Evolutionary conservation across 2,797 vertebrate genomes (phyloP).

Genomic region (Eupleurogrammus muticus): DNA sequence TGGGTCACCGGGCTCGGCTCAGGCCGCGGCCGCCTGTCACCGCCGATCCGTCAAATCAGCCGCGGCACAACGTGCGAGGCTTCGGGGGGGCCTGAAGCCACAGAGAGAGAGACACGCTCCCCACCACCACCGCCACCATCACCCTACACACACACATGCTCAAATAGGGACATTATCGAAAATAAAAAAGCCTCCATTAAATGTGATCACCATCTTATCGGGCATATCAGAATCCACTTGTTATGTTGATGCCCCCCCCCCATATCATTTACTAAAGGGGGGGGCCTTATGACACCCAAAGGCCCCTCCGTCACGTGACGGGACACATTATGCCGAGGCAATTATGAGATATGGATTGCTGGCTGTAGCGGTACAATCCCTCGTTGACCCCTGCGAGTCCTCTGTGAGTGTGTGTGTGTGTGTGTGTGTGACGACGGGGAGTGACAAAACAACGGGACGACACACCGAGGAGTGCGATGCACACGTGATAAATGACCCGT

Average conservation of each 20-base stretch:
- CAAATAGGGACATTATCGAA: background rate
- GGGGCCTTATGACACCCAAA: slow-evolving; percentile 47
- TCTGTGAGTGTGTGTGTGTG: slow-evolving; percentile 10
- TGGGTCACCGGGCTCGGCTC: slow-evolving; percentile 62
- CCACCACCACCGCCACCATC: too few relatives aligned
- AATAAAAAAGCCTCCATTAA: background rate
- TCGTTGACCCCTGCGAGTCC: slow-evolving; percentile 47
- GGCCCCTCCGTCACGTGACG: slow-evolving; percentile 46
- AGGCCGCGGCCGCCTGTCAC: slow-evolving; percentile 55
- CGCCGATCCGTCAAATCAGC: slow-evolving; percentile 65
- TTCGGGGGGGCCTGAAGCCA: slow-evolving; percentile 16
- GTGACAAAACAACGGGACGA: slow-evolving; percentile 29
- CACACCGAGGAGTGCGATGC: slow-evolving; percentile 21
- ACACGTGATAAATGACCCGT: slow-evolving; percentile 49
- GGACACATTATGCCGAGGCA: slow-evolving; percentile 37
- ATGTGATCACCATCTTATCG: slow-evolving; percentile 39
- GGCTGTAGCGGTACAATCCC: slow-evolving; percentile 44
- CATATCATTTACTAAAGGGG: slow-evolving; percentile 32
- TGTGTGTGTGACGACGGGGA: slow-evolving; percentile 30
- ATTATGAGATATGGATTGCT: slow-evolving; percentile 51
- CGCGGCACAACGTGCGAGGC: slow-evolving; percentile 44
- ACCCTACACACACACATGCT: too few relatives aligned
- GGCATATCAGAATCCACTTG: slow-evolving; percentile 35
- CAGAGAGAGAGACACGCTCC: too few relatives aligned
- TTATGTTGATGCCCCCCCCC: slow-evolving; percentile 23